phyloP scores from a whole-genome alignment of 2,888 invertebrate genomes.

The Invenusta paracnida region DNA sequence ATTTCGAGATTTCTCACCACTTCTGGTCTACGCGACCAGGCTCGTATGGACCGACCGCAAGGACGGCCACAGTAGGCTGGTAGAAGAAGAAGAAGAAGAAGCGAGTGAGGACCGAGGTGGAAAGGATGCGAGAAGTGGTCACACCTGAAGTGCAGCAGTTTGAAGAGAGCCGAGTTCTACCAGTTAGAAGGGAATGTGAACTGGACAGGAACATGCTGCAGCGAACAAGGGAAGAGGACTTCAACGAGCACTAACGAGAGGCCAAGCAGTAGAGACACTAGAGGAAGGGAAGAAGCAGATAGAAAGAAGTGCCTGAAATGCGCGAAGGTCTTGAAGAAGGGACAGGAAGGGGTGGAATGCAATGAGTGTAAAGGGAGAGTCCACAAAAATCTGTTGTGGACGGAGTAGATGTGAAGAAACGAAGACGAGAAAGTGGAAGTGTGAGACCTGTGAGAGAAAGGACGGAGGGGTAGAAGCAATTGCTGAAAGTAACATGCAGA shows the following conservation, averaged over 20 bases:
- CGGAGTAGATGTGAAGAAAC: neutral
- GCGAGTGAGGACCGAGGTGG: neutral
- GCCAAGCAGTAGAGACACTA: neutral
- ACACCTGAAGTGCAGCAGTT: neutral
- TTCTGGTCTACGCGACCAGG: no score
- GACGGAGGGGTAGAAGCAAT: neutral
- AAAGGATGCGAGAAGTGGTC: neutral
- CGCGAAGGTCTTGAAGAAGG: neutral
- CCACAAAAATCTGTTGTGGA: neutral
- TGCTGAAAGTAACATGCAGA: neutral
- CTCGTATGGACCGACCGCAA: no score
- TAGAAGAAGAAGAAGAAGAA: no score
- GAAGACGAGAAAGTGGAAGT: neutral
- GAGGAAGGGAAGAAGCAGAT: neutral
- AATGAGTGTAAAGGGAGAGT: neutral
- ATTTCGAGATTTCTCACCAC: no score
- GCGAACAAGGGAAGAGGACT: neutral
- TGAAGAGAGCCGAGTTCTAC: neutral
- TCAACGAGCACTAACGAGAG: neutral
- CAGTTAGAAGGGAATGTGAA: neutral
- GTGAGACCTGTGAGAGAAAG: neutral
- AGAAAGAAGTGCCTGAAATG: neutral
- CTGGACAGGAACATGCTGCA: neutral
- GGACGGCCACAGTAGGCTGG: no score
- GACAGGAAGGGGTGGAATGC: neutral